Evolutionary conservation across 2,113 vertebrate genomes (phyloP).

Genomic region (Erpornis zantholeuca): DNA sequence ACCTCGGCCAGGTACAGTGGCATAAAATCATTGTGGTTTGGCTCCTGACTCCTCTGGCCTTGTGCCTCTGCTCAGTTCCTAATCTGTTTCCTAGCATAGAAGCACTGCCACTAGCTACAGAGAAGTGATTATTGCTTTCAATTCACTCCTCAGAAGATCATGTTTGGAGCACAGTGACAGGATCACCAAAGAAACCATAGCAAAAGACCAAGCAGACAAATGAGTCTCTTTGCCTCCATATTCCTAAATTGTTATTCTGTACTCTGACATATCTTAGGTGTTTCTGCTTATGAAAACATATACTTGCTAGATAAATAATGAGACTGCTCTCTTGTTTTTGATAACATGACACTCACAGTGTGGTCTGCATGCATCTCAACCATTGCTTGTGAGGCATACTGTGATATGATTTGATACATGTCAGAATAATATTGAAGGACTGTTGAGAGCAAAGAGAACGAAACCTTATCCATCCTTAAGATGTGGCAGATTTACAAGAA

Average conservation of each 20-base stretch:
- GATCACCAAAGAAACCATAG: not conserved
- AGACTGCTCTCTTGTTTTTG: not conserved
- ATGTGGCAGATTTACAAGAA: not conserved
- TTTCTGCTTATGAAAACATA: not conserved
- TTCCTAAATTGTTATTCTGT: not conserved
- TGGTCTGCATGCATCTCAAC: not conserved
- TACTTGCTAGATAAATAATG: not conserved
- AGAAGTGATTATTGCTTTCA: not conserved
- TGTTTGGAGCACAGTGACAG: not conserved
- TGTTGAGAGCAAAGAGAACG: not conserved
- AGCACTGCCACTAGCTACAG: not conserved
- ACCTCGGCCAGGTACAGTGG: not conserved
- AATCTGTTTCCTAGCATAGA: fast-evolving
- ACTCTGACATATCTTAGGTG: not conserved
- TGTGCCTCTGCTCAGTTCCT: not conserved
- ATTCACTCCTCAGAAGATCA: not conserved
- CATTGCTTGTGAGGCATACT: not conserved
- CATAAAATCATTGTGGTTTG: not conserved
- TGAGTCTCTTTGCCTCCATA: not conserved
- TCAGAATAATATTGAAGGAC: not conserved
- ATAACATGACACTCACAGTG: not conserved
- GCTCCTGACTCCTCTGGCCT: not conserved
- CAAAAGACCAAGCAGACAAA: not conserved
- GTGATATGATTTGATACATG: not conserved
- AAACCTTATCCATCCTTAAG: not conserved